phyloP scores from a whole-genome alignment of 2,113 vertebrate genomes.

The Pseudolaguvia tuberculata region DNA sequence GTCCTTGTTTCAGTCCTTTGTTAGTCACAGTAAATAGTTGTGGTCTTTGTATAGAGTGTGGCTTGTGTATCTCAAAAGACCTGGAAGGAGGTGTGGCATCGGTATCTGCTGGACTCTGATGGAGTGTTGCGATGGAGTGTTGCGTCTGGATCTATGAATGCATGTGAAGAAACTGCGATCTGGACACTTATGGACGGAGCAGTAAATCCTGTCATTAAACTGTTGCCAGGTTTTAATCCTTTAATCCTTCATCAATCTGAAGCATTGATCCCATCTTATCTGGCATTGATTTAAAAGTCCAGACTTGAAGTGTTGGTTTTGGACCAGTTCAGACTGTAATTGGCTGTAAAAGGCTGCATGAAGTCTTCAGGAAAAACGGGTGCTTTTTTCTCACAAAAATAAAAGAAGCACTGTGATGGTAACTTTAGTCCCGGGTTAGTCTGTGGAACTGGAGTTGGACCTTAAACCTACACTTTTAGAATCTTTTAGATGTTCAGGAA shows the following conservation, averaged over 20 bases:
- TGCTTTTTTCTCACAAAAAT: not conserved
- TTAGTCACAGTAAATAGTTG: not conserved
- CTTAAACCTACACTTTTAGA: conserved; percentile 6
- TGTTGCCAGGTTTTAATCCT: not conserved
- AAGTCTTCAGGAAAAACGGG: not conserved
- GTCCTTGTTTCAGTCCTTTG: no score
- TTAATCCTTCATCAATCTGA: not conserved
- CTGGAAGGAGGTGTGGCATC: not conserved
- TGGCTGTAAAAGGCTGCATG: conserved; percentile 5
- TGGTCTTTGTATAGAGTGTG: not conserved
- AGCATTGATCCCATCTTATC: not conserved
- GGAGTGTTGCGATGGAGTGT: not conserved
- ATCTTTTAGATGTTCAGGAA: conserved; percentile 17
- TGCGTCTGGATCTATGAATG: not conserved
- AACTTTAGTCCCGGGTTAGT: not conserved
- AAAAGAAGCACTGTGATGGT: not conserved
- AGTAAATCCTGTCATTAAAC: not conserved
- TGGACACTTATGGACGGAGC: not conserved
- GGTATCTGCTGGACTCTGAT: no score
- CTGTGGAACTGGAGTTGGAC: not conserved
- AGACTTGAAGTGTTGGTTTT: not conserved
- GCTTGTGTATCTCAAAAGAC: not conserved
- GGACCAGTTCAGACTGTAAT: not conserved
- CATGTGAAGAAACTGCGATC: not conserved
- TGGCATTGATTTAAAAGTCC: not conserved